Percentiles rank a stretch among this genome's conserved stretches.
Conservation (phyloP, 2,797 vertebrate species). For the Phalloptychus januarius region DNA sequence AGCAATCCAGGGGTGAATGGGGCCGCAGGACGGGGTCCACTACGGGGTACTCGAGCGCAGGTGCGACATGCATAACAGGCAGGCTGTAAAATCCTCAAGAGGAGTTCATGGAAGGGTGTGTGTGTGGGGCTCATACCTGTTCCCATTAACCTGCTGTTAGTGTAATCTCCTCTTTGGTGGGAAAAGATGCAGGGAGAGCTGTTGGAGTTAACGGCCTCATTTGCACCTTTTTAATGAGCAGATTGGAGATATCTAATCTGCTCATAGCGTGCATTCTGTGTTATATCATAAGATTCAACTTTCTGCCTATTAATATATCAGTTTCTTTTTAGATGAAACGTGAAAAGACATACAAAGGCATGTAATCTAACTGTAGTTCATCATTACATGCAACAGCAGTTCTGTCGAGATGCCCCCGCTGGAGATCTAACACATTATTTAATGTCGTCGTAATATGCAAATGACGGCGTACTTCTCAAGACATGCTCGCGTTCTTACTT, state of each 20-base stretch:
- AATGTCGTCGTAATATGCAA: neutral
- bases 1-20: slow-evolving; percentile 74
- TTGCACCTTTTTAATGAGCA: slow-evolving; percentile 30
- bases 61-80: slow-evolving; percentile 76
- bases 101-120: neutral
- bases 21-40: slow-evolving; percentile 63
- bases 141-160: slow-evolving; percentile 10
- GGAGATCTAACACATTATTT: neutral
- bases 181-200: slow-evolving; percentile 1
- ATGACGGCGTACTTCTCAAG: neutral
- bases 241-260: neutral
- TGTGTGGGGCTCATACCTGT: slow-evolving; percentile 29
- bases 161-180: neutral
- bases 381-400: neutral
- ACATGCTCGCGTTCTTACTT: neutral
- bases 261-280: neutral
- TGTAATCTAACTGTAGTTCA: no score
- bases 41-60: slow-evolving; percentile 71
- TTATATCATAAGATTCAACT: neutral
- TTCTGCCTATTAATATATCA: neutral
- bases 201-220: slow-evolving; percentile 33
- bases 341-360: neutral
- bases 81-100: slow-evolving; percentile 54
- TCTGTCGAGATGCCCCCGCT: neutral
- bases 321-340: neutral